Conservation (phyloP, 2,113 vertebrate species). For the Epinephelus moara region DNA sequence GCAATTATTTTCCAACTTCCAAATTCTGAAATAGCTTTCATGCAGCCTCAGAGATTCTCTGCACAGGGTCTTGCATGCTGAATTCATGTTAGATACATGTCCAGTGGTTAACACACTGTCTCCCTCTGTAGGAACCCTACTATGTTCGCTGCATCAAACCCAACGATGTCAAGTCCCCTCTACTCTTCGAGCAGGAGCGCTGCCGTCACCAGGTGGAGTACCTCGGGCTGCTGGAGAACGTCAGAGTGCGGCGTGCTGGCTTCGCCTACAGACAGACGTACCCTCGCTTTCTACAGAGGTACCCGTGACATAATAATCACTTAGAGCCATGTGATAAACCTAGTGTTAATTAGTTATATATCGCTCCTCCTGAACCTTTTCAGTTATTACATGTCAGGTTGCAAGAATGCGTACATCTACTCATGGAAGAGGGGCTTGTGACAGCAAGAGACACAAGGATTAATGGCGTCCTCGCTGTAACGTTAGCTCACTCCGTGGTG, state of each 20-base stretch:
- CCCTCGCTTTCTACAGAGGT: constrained; percentile 97
- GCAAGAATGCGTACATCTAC: background rate
- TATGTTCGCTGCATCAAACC: constrained; percentile 99
- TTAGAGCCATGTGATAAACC: background rate
- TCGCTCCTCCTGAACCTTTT: background rate
- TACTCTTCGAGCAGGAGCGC: constrained; percentile 93
- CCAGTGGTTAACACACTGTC: background rate
- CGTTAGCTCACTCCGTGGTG: too few species aligned
- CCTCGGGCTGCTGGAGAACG: constrained; percentile 96
- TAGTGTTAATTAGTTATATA: background rate
- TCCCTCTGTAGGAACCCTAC: constrained; percentile 90
- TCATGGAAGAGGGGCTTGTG: too few species aligned
- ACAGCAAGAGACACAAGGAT: too few species aligned
- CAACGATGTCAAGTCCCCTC: constrained; percentile 95
- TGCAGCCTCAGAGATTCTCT: too few species aligned
- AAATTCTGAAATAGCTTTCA: too few species aligned
- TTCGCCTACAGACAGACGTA: constrained; percentile 97
- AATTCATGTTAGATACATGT: too few species aligned
- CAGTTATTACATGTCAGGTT: background rate
- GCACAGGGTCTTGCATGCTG: background rate
- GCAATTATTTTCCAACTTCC: too few species aligned
- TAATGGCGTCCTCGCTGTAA: too few species aligned
- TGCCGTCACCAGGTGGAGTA: constrained; percentile 97
- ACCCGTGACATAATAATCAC: background rate
- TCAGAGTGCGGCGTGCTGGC: constrained; percentile 94